Conservation (phyloP, 2,113 vertebrate genomes). For the Elephas maximus region DNA sequence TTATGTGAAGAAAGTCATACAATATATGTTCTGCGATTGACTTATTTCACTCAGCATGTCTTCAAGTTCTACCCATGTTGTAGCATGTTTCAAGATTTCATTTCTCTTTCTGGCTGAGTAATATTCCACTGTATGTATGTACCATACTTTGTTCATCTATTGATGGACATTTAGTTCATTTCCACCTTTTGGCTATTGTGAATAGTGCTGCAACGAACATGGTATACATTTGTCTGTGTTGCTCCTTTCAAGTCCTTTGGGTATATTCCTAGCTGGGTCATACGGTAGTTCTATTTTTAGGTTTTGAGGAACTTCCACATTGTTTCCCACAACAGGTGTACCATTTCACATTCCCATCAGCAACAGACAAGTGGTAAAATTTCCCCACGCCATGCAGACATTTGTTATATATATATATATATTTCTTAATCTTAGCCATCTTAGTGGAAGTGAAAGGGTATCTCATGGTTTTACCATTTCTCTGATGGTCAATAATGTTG, state of each 20-base stretch:
- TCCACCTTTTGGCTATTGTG: neutral
- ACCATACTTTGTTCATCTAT: neutral
- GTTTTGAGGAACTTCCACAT: neutral
- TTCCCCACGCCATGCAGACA: neutral
- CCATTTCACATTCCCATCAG: neutral
- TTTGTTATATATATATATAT: neutral
- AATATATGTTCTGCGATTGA: neutral
- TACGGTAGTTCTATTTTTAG: neutral
- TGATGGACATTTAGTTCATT: neutral
- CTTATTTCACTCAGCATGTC: neutral
- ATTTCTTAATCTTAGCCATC: neutral
- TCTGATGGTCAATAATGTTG: neutral
- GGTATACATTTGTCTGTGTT: neutral
- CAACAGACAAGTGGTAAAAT: neutral
- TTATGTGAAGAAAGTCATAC: neutral
- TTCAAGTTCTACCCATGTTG: neutral
- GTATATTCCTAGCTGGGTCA: neutral
- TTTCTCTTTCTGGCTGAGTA: neutral
- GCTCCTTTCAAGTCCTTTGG: neutral
- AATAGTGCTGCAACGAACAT: neutral
- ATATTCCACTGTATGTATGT: neutral
- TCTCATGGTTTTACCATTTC: neutral
- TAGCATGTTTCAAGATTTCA: neutral
- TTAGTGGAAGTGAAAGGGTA: neutral
- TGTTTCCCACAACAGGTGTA: neutral